Percentiles rank a stretch among this genome's conserved stretches.
Evolutionary conservation across 1,140 invertebrate species (phyloP).

Genomic region (Rhizoglyphus robini): DNA sequence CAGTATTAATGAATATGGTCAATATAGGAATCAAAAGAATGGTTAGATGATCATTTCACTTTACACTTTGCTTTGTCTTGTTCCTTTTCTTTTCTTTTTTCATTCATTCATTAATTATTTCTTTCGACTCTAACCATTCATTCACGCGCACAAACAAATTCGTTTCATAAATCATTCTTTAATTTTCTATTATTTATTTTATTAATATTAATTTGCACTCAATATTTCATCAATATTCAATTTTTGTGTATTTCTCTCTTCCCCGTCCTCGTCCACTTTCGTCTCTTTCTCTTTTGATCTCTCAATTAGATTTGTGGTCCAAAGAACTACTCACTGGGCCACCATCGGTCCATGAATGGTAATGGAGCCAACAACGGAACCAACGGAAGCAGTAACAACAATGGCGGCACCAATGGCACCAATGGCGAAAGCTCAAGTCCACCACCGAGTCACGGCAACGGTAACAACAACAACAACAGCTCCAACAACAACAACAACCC

Average conservation of each 20-base stretch:
- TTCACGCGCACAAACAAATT: no score
- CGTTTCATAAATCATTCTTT: no score
- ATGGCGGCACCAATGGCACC: background rate
- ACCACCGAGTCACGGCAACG: background rate
- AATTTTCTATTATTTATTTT: no score
- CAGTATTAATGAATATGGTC: no score
- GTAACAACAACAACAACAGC: background rate
- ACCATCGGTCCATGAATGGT: background rate
- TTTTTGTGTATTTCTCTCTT: background rate
- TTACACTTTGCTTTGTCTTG: background rate
- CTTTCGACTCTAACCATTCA: background rate
- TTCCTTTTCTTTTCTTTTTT: background rate
- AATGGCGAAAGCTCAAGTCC: background rate
- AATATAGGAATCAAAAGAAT: conserved; percentile 13
- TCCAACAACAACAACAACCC: no score
- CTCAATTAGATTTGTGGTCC: background rate
- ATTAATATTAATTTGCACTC: background rate
- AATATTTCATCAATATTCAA: background rate
- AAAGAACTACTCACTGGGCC: conserved; percentile 1
- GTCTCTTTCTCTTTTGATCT: background rate
- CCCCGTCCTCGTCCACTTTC: no score
- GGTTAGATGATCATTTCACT: background rate
- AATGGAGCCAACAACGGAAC: background rate
- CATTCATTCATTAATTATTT: background rate
- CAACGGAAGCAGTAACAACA: background rate